These are phyloP conservation scores for Actias luna DNA, from an alignment of 2,888 invertebrate species.

Conservation along the genomic window DNA sequence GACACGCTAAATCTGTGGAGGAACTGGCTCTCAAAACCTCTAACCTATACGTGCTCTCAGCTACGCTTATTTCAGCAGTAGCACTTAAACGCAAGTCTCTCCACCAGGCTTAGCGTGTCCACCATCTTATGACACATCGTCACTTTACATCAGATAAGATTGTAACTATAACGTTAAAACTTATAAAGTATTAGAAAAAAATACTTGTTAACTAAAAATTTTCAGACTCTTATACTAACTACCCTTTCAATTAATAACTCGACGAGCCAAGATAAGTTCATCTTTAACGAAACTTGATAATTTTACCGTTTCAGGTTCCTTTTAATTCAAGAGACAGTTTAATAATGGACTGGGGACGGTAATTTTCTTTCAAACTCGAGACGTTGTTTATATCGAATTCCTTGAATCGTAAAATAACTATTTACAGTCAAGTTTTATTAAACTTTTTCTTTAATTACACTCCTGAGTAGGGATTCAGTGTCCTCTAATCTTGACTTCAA, in stretches of 20 bases:
- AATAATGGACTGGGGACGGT: constrained; percentile 10
- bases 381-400: constrained; percentile 7
- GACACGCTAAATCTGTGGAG: too few relatives aligned
- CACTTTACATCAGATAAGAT: too few relatives aligned
- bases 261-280: constrained; percentile 3
- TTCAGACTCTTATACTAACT: not conserved
- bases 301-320: constrained; percentile 15
- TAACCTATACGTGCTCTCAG: too few relatives aligned
- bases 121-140: too few relatives aligned
- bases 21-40: too few relatives aligned
- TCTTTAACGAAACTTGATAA: constrained; percentile 12
- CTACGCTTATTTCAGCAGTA: too few relatives aligned
- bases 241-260: constrained; percentile 16
- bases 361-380: constrained; percentile 10
- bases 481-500: not conserved
- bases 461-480: not conserved
- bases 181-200: too few relatives aligned
- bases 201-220: not conserved
- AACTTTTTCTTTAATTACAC: constrained; percentile 9
- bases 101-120: too few relatives aligned
- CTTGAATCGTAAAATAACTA: constrained; percentile 6
- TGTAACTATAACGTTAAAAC: too few relatives aligned
- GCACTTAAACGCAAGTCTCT: too few relatives aligned
- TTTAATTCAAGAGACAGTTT: constrained; percentile 10
- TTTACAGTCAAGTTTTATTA: not conserved